A percentile compares a stretch with the other conserved stretches of the same genome.
Conservation (phyloP, 30 jellyfish, hydroid and myxozoan species). For the Clytia hemisphaerica region DNA sequence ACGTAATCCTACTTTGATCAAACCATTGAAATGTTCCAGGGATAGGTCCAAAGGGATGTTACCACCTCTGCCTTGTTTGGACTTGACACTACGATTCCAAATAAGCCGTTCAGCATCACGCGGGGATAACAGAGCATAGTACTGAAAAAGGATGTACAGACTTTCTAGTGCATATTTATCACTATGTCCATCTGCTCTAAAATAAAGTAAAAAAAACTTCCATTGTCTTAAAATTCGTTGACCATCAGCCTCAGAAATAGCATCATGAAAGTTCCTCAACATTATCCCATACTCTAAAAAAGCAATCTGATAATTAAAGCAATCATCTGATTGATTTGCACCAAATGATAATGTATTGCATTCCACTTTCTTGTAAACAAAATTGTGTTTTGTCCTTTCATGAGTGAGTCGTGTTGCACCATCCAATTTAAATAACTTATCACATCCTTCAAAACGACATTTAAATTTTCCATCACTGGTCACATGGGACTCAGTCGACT, state of each 20-base stretch:
- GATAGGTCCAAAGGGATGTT: constrained; percentile 30
- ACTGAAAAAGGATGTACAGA: constrained; percentile 1
- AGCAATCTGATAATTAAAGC: constrained; percentile 27
- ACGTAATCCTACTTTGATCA: constrained; percentile 17
- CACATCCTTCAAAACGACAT: constrained; percentile 17
- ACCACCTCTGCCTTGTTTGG: constrained; percentile 23
- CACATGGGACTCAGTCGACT: too few species aligned
- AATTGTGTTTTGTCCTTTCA: background rate
- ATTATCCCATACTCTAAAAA: constrained; percentile 38
- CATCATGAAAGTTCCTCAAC: constrained; percentile 20
- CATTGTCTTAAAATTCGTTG: constrained; percentile 23
- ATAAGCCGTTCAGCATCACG: background rate
- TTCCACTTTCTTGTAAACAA: too few species aligned
- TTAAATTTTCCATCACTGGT: constrained; percentile 10
- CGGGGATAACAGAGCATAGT: constrained; percentile 17
- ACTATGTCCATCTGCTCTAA: constrained; percentile 34
- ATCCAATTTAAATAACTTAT: constrained; percentile 11
- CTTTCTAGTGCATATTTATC: constrained; percentile 39
- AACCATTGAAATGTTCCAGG: constrained; percentile 18
- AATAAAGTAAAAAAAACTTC: constrained; percentile 33
- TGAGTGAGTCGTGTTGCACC: background rate
- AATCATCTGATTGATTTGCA: constrained; percentile 6
- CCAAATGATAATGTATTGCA: too few species aligned
- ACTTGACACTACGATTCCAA: constrained; percentile 16
- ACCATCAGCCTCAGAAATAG: constrained; percentile 45